phyloP scores from a whole-genome alignment of 35 echinoderm and acorn worm species.

The Heliocidaris erythrogramma region DNA sequence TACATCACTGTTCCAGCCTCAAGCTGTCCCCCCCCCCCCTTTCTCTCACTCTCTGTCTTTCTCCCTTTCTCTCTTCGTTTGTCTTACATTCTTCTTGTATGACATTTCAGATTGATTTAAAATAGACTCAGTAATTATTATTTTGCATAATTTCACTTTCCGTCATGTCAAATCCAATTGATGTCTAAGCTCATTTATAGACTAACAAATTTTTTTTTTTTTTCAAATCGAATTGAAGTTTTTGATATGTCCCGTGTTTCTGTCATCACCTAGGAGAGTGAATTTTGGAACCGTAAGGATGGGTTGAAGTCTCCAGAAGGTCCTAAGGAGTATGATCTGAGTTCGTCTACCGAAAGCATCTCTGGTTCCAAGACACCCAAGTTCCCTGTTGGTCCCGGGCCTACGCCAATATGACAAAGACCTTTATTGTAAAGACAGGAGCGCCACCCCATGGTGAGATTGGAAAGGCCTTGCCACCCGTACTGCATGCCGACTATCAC shows the following conservation, averaged over 20 bases:
- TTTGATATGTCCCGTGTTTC: not conserved
- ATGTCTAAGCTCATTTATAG: not conserved
- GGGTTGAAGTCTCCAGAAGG: slow-evolving; percentile 64
- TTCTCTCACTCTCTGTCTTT: not conserved
- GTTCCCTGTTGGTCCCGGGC: slow-evolving; percentile 85
- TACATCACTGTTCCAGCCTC: not conserved
- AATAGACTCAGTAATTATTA: too few species aligned
- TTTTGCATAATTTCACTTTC: not conserved
- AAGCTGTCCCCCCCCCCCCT: not conserved
- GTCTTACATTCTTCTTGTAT: too few species aligned
- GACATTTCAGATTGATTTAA: too few species aligned
- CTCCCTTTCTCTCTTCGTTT: too few species aligned
- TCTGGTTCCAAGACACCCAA: slow-evolving; percentile 70
- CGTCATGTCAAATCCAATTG: not conserved
- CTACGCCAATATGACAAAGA: slow-evolving; percentile 81
- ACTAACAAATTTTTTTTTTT: not conserved
- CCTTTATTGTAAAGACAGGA: slow-evolving; percentile 70
- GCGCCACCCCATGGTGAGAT: slow-evolving; percentile 78
- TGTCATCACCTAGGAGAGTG: slow-evolving; percentile 64
- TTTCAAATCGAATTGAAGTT: not conserved
- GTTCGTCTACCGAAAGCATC: slow-evolving; percentile 74
- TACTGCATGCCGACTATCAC: not conserved
- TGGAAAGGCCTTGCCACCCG: not conserved
- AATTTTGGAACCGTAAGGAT: slow-evolving; percentile 76
- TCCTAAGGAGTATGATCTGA: slow-evolving; percentile 52